Base-by-base conservation (phyloP, 2,797 vertebrate genomes). In the Paguma larvata region DNA sequence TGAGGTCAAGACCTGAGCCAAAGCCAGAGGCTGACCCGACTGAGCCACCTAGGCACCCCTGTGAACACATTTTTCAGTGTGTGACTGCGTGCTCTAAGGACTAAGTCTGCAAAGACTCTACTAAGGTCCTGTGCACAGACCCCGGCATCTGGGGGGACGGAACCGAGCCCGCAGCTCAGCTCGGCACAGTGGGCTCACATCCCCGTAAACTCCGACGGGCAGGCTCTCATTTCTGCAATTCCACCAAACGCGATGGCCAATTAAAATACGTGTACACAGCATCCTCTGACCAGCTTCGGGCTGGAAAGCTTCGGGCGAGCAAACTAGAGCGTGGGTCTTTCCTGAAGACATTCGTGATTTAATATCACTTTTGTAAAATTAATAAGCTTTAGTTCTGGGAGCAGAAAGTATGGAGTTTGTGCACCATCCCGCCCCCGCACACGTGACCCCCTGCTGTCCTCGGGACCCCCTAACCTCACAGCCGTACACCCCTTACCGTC, bases 21-120 rank as follows among this genome's bases (percentile, higher is more conserved):
- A 59, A 23, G 56, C 23, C 56, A 3, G 56, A 23, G 8, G 56
- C 21, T 59, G 23, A 23, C 9, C 3, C 19, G 56, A 59, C 21
- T 21, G 21, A 59, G 56, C 7, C 7, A 3, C 51, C 51, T 14
- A 16, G 51, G 51, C 4, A 3, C 51, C 51, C 51, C 51, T 16
- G 51, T 18, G 51, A 12, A 53, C 70, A 67, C 41, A 75, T 9
- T n/a, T 56, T 32, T 30, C 19, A 85, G 41, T 2, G 5, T 38
- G 8, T 1, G 21, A 6, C 12, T 34, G 8, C 1, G 0, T 3
- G 11, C 1, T 3, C 11, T 8, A 18, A 23, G 68, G 51, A 46
- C 25, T 44, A 11, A 3, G 10, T 21, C 30, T 56, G 72, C 34
- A 59, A 25, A 62, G 21, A 2, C 6, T 48, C 73, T 75, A 5